Conservation (phyloP, 2,888 invertebrate genomes). For the Hypena proboscidalis region DNA sequence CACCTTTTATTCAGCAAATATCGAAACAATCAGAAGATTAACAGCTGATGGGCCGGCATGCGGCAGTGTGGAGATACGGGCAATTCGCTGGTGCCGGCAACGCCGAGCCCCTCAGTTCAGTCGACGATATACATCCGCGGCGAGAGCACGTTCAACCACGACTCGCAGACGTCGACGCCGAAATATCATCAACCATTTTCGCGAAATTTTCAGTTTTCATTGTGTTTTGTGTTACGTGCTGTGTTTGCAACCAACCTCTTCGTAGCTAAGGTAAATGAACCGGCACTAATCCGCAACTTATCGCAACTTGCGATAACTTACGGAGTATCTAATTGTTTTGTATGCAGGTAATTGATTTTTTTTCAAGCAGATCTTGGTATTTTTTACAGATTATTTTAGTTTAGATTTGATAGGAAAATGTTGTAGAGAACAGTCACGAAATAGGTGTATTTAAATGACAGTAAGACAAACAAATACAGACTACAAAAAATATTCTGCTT, state of each 20-base stretch:
- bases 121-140: constrained; percentile 22
- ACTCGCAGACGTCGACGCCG: constrained; percentile 15
- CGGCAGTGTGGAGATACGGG: too few relatives aligned
- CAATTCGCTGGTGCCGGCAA: too few relatives aligned
- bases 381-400: too few relatives aligned
- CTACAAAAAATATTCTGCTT: too few relatives aligned
- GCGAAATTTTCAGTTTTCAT: constrained; percentile 37
- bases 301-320: constrained; percentile 15
- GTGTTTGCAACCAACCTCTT: constrained; percentile 24
- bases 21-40: too few relatives aligned
- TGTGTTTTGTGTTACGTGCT: constrained; percentile 39
- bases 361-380: too few relatives aligned
- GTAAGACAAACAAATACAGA: too few relatives aligned
- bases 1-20: too few relatives aligned
- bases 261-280: constrained; percentile 38
- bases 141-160: constrained; percentile 31
- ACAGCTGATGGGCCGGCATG: constrained; percentile 10
- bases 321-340: constrained; percentile 3
- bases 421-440: too few relatives aligned
- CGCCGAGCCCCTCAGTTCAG: constrained; percentile 30
- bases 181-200: constrained; percentile 19
- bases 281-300: constrained; percentile 22
- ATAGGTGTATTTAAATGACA: too few relatives aligned
- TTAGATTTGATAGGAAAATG: too few relatives aligned
- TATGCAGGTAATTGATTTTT: too few relatives aligned